Evolutionary conservation across 2,797 vertebrate genomes (phyloP).

Genomic region (Eremophila alpestris): DNA sequence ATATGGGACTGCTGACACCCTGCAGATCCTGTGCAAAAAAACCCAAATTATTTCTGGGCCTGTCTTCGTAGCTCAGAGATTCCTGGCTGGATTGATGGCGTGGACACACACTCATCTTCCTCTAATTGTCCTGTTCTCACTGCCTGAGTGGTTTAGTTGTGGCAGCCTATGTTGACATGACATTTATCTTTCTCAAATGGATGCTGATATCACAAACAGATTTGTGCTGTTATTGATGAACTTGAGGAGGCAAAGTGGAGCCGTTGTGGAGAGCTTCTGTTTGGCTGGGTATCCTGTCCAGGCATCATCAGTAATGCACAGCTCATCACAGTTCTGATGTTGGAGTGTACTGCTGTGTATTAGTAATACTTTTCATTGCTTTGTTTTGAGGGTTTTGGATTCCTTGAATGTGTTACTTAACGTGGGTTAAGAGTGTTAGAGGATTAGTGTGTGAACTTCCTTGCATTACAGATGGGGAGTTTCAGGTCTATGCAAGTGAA

Average conservation of each 20-base stretch:
- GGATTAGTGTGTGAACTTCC: background rate
- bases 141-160: constrained; percentile 3
- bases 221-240: constrained; percentile 12
- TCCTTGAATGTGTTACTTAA: background rate
- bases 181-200: constrained; percentile 14
- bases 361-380: background rate
- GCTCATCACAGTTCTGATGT: background rate
- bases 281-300: background rate
- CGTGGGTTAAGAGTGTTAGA: background rate
- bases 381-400: background rate
- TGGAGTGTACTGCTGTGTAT: background rate
- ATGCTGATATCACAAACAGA: constrained; percentile 15
- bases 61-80: background rate
- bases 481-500: background rate
- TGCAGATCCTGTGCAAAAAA: background rate
- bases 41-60: background rate
- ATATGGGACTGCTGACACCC: constrained; percentile 15
- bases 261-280: background rate
- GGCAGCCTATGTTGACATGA: background rate
- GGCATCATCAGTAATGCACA: background rate
- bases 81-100: background rate
- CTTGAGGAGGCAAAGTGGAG: background rate
- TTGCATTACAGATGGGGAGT: background rate
- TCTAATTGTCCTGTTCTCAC: background rate
- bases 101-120: background rate